Percentiles rank a stretch among this genome's conserved stretches.
Conservation (phyloP, 2,113 vertebrate genomes). For the Lamprotornis superbus region DNA sequence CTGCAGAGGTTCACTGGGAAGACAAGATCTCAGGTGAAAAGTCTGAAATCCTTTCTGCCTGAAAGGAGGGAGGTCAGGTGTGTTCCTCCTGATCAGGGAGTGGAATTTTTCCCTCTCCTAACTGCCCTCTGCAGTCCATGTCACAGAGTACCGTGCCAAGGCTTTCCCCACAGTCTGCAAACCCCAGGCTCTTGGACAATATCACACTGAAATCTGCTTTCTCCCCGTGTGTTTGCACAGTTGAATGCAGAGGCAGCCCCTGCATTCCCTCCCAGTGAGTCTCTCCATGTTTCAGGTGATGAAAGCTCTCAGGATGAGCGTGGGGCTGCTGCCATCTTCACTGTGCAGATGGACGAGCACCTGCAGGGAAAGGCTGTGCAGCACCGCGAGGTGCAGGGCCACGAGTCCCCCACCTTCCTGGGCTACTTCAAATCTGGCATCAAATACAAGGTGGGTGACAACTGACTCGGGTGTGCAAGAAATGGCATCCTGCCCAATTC, state of each 20-base stretch:
- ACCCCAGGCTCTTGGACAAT: background rate
- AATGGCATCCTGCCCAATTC: background rate
- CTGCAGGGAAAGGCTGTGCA: slow-evolving; percentile 91
- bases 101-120: background rate
- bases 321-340: slow-evolving; percentile 93
- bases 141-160: accelerated
- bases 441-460: slow-evolving; percentile 89
- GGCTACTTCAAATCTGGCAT: slow-evolving; percentile 97
- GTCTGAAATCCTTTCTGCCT: background rate
- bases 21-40: background rate
- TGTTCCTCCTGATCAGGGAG: background rate
- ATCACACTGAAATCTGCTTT: background rate
- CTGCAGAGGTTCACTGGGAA: background rate
- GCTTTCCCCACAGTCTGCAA: background rate
- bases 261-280: background rate
- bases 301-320: slow-evolving; percentile 93
- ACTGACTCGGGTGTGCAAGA: background rate
- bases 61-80: background rate
- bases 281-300: slow-evolving; percentile 74
- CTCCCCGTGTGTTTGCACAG: background rate
- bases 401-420: slow-evolving; percentile 89
- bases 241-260: background rate
- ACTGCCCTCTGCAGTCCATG: background rate
- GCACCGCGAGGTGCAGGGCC: slow-evolving; percentile 90
- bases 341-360: slow-evolving; percentile 94